Evolutionary conservation across 2,888 invertebrate species (phyloP).

Genomic region (Epsilonema sp.): DNA sequence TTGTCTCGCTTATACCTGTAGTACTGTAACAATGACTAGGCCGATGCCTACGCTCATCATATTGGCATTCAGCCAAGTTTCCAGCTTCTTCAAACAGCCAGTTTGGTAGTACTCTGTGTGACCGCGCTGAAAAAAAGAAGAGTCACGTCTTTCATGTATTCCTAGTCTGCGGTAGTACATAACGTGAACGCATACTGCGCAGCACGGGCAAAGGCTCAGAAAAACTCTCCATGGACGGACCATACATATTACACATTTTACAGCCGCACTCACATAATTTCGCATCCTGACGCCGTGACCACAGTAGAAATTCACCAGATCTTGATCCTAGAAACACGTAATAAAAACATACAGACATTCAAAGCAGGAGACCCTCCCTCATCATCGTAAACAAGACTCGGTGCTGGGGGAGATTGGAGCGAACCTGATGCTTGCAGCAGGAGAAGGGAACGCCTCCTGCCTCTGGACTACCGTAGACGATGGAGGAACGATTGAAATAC

Average conservation of each 20-base stretch:
- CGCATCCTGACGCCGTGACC: conserved; percentile 81
- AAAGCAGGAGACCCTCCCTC: too few species aligned
- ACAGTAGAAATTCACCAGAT: conserved; percentile 59
- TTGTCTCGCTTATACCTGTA: too few species aligned
- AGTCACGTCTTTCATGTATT: too few species aligned
- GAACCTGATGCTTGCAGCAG: conserved; percentile 54
- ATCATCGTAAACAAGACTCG: too few species aligned
- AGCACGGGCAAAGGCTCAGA: too few species aligned
- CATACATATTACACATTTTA: too few species aligned
- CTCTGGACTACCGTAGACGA: conserved; percentile 70
- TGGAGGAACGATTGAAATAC: conserved; percentile 87
- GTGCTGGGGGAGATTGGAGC: too few species aligned
- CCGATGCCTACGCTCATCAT: conserved; percentile 64
- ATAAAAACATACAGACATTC: too few species aligned
- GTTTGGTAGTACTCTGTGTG: conserved; percentile 54
- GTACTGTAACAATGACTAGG: conserved; percentile 58
- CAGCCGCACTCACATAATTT: conserved; percentile 61
- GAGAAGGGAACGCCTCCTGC: conserved; percentile 96
- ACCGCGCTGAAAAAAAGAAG: conserved; percentile 6
- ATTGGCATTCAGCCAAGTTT: conserved; percentile 82
- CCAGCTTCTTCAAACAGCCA: conserved; percentile 76
- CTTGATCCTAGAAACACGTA: background rate
- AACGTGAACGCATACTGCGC: too few species aligned
- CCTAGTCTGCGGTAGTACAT: too few species aligned
- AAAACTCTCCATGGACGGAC: too few species aligned